A percentile compares a stretch with the other conserved stretches of the same genome.
Conservation (phyloP, 2,888 invertebrate genomes). For the Ectemnius continuus region DNA sequence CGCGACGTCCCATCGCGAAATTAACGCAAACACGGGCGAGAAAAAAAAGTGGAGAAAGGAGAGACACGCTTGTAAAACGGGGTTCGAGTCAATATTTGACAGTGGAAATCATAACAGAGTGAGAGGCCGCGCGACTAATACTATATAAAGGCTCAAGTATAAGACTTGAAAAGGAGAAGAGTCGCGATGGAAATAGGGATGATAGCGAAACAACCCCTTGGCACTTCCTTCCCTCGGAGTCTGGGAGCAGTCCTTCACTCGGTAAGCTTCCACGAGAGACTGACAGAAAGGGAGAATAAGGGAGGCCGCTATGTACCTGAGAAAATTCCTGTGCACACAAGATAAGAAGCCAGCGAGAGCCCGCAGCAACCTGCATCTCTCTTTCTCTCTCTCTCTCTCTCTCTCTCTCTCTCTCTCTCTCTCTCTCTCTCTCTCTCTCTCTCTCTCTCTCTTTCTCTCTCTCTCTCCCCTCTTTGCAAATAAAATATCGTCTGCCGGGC, state of each 20-base stretch:
- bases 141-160: background rate
- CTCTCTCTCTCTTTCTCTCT: no score
- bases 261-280: conserved; percentile 24
- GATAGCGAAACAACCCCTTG: no score
- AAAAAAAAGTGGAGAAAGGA: background rate
- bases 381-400: no score
- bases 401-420: no score
- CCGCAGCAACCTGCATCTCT: conserved; percentile 39
- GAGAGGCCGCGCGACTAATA: no score
- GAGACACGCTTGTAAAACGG: background rate
- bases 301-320: conserved; percentile 24
- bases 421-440: no score
- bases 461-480: conserved; percentile 61
- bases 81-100: background rate
- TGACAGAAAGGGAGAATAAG: conserved; percentile 46
- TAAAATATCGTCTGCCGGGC: conserved; percentile 63
- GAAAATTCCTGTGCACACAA: conserved; percentile 69
- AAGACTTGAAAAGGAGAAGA: conserved; percentile 7
- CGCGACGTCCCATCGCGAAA: conserved; percentile 8
- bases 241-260: no score
- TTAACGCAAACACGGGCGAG: background rate
- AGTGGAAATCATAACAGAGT: no score
- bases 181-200: no score
- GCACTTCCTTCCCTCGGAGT: no score
- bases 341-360: conserved; percentile 65